Evolutionary conservation across 92 coral and sea anemone genomes (phyloP), one percentile per base, ranked within the genome.

Genomic region (Umimayanthus chanpuru): DNA sequence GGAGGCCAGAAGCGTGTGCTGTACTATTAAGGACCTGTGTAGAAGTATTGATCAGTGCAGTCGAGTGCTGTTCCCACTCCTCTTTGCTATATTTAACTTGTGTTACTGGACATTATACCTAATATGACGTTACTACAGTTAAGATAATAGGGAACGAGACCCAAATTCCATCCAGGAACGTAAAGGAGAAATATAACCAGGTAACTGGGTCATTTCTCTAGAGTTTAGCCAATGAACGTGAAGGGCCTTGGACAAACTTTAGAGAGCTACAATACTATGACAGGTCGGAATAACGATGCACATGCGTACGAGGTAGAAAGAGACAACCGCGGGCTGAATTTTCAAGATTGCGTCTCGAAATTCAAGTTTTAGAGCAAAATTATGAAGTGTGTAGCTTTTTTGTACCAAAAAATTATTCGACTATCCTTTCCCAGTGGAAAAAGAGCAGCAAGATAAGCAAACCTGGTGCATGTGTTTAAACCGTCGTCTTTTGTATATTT

Each of bases 31-130:
- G 30, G 56, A 67, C 47, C 4, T 82, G 87, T 83, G 87, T 9
- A 70, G 64, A 83, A 26, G 15, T 32, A 68, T 83, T 20, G 87
- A 83, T 50, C 77, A 73, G 20, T 83, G 87, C 40, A 83, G 87
- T 25, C 95, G 98, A 18, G 81, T 92, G 1, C 55, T 91, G n/a
- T 94, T 94, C 75, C 98, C 98, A 7, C 44, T 93, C 61, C 81
- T 88, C 80, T 94, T 91, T 73, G 88, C 89, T 9, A 70, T 94
- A 6, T 94, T 89, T 80, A 91, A 90, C 61, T 74, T 91, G 10
- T 89, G 88, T 47, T 94, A 94, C 61, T 94, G 96, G 96, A 91
- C 90, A 74, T 50, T 83, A 64, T 93, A 93, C 79, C 25, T 91
- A 39, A 28, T 70, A 70, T 83, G 66, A 82, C 39, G 20, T 40